Evolutionary conservation across 2,797 vertebrate genomes (phyloP), one percentile per base, ranked within the genome.

Genomic region (Parauchenoglanis ngamensis): DNA sequence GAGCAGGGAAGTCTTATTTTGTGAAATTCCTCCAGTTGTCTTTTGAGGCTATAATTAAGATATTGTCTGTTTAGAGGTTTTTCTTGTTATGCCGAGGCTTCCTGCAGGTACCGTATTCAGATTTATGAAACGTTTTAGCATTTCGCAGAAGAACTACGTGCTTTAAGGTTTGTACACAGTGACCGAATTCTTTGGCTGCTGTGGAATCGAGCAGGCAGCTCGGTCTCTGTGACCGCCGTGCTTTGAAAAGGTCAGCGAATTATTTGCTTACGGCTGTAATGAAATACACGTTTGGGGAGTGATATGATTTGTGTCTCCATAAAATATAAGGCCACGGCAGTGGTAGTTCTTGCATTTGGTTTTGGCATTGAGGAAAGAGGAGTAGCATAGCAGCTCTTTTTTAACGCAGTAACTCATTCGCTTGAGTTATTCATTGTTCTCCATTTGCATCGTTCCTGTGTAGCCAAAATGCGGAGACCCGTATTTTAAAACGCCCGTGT

Each of bases 171-270:
- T 17, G 4, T 57, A 10, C 76, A 56, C 49, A 54, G n/a, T 1
- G 49, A 31, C 15, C 15, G 25, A 13, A 73, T 25, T 81, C 40
- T 75, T 84, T 21, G 23, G 49, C 57, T 77, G 44, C 3, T n/a
- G 49, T 83, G 85, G 28, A 86, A 35, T 35, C 49, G 25, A 54
- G 54, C 80, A 83, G 76, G 31, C 54, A 13, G 72, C 52, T n/a
- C 35, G 0, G 19, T 44, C 28, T 75, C n/a, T 84, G 67, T 65
- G 25, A 73, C 76, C 78, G 86, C 84, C 85, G 52, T 25, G 77
- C 61, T 59, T 57, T 76, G 83, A 87, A 88, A 89, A 90, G 89
- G 88, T 87, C 83, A 86, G 49, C 52, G 56, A 79, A 82, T 75
- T 46, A 82, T 86, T 44, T 85, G 52, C 61, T 68, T 44, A 83